Conservation (phyloP, 2,113 vertebrate species). For the Enhydra lutris region DNA sequence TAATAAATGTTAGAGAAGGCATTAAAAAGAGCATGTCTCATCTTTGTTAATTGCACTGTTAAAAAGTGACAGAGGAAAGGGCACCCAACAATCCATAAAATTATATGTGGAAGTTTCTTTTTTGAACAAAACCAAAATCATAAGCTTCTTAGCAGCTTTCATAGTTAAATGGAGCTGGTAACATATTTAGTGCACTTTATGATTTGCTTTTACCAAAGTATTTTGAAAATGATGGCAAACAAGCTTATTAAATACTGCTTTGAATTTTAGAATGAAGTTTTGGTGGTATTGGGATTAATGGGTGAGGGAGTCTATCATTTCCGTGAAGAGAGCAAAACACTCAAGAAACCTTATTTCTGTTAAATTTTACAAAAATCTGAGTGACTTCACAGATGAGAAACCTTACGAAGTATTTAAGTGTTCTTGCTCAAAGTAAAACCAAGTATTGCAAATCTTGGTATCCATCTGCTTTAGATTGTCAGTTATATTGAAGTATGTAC, state of each 20-base stretch:
- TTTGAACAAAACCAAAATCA: not conserved
- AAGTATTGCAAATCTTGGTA: not conserved
- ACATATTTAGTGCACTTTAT: not conserved
- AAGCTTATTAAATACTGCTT: not conserved
- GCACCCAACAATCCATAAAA: not conserved
- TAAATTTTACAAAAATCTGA: slow-evolving; percentile 2
- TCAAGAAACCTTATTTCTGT: not conserved
- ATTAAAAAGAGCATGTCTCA: not conserved
- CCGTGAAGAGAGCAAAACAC: not conserved
- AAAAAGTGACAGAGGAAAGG: not conserved
- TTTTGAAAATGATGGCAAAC: not conserved
- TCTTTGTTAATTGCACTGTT: not conserved
- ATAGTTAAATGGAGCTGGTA: not conserved
- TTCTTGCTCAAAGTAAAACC: not conserved
- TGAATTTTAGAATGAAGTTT: not conserved
- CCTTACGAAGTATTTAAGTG: not conserved
- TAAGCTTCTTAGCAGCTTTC: not conserved
- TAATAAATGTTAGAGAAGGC: not conserved
- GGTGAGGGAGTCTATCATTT: not conserved
- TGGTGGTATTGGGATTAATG: not conserved
- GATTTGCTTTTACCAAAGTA: not conserved
- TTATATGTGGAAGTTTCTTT: not conserved
- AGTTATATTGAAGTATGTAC: not conserved
- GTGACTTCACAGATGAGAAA: not conserved
- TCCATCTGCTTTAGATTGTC: not conserved